phyloP scores from a whole-genome alignment of 2,113 vertebrate genomes.

The Fregata magnificens region DNA sequence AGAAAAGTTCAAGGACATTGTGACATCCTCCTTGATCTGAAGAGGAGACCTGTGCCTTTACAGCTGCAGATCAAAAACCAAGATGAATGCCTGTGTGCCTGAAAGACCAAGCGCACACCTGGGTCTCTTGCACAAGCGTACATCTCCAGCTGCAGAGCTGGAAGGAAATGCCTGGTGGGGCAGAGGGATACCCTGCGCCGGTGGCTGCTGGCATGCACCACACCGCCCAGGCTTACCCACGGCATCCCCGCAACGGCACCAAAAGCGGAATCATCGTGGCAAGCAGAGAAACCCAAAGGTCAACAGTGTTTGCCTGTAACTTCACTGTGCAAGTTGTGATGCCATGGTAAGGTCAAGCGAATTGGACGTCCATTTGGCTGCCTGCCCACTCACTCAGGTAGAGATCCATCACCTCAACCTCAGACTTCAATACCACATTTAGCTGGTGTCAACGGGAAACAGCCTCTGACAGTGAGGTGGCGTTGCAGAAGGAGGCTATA shows the following conservation, averaged over 20 bases:
- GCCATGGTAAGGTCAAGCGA: not conserved
- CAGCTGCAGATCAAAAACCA: not conserved
- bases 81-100: not conserved
- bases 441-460: conserved; percentile 47
- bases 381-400: not conserved
- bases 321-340: not conserved
- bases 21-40: not conserved
- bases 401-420: not conserved
- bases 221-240: not conserved
- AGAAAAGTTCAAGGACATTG: not conserved
- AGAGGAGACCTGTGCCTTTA: not conserved
- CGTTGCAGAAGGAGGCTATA: not conserved
- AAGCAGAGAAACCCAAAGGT: conserved; percentile 22
- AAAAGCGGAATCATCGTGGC: not conserved
- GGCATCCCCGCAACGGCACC: not conserved
- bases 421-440: not conserved
- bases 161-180: not conserved
- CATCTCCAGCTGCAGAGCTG: not conserved
- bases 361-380: not conserved
- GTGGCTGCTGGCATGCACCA: not conserved
- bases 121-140: not conserved
- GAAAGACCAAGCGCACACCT: not conserved
- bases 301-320: conserved; percentile 7
- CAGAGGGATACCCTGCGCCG: not conserved
- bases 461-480: not conserved